Conservation (phyloP, 2,113 vertebrate species). For the Leucosticte australis region DNA sequence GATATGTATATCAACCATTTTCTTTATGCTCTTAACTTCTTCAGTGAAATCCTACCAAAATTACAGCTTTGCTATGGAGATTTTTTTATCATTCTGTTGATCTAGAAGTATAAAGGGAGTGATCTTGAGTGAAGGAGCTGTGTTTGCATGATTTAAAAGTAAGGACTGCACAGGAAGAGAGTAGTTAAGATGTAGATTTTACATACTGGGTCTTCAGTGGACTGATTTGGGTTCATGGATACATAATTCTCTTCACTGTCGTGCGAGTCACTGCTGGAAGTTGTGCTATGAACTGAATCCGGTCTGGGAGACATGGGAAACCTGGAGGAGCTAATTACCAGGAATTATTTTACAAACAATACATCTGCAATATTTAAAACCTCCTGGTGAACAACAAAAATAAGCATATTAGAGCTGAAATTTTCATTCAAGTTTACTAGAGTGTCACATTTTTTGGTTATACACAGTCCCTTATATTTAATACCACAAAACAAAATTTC, state of each 20-base stretch:
- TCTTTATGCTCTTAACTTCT: not conserved
- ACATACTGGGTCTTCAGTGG: conserved; percentile 94
- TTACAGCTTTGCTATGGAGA: not conserved
- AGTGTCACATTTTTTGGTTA: not conserved
- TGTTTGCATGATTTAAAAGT: conserved; percentile 7
- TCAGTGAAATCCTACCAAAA: not conserved
- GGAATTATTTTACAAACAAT: conserved; percentile 74
- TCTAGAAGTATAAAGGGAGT: not conserved
- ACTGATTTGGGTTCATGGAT: conserved; percentile 92
- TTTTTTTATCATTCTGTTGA: not conserved
- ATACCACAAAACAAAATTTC: not conserved
- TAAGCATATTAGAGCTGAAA: not conserved
- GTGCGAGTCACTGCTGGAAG: conserved; percentile 97
- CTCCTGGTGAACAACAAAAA: conserved; percentile 42
- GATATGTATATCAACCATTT: not conserved
- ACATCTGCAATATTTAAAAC: not conserved
- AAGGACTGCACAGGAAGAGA: conserved; percentile 53
- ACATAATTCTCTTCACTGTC: conserved; percentile 98
- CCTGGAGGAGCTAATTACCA: conserved; percentile 91
- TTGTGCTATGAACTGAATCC: conserved; percentile 94
- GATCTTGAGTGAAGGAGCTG: not conserved
- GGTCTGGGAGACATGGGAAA: conserved; percentile 90
- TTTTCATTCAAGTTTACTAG: not conserved
- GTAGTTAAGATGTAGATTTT: conserved; percentile 68
- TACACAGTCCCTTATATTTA: not conserved